Conservation (phyloP, 2,797 vertebrate species). For the Molossus alvarezi region DNA sequence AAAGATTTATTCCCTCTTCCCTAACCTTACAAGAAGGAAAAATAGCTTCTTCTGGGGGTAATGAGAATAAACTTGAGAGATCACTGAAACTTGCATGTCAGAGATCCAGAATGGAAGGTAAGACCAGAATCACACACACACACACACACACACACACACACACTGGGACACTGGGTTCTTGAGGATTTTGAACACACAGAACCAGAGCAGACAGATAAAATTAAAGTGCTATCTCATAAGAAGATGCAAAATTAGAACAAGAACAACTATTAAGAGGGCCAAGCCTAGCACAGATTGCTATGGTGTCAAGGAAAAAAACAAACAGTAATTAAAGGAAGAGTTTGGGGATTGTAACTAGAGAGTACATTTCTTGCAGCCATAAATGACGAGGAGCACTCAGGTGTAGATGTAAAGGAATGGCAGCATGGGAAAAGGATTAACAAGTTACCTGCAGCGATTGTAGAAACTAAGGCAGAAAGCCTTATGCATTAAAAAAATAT, state of each 20-base stretch:
- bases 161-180: not conserved
- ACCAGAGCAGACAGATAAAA: not conserved
- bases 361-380: not conserved
- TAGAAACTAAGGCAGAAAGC: not conserved
- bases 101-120: not conserved
- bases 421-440: slow-evolving; percentile 39
- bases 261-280: not conserved
- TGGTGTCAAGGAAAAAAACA: not conserved
- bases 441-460: not conserved
- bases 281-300: not conserved
- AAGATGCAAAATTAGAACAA: slow-evolving; percentile 9
- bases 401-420: not conserved
- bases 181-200: slow-evolving; percentile 5
- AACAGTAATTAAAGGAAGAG: not conserved
- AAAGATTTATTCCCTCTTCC: slow-evolving; percentile 31
- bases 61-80: not conserved
- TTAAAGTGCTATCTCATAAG: slow-evolving; percentile 29
- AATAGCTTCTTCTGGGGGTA: not conserved
- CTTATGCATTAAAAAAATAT: slow-evolving; percentile 19
- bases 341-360: not conserved
- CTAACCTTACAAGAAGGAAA: not conserved
- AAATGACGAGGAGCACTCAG: not conserved
- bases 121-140: not conserved
- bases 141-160: too few relatives aligned
- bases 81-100: not conserved